These are phyloP conservation scores for Meriones psammophilus DNA, from an alignment of 2,797 vertebrate genomes.

Conservation along the genomic window DNA sequence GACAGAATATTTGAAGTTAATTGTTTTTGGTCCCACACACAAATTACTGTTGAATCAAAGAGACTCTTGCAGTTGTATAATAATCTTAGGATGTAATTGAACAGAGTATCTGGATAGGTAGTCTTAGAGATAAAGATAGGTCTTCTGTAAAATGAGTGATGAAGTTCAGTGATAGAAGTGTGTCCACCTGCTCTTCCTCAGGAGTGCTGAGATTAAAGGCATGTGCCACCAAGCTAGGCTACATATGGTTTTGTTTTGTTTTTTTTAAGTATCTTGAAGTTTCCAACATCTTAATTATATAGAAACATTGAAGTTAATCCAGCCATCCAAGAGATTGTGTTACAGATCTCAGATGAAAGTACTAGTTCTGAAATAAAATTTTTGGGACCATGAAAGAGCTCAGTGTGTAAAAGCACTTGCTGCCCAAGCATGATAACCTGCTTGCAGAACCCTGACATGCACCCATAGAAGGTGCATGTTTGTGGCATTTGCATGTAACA, in stretches of 20 bases:
- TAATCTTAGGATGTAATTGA: background rate
- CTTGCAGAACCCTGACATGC: no score
- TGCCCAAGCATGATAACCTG: background rate
- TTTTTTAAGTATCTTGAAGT: conserved; percentile 25
- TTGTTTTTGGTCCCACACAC: background rate
- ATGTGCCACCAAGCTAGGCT: background rate
- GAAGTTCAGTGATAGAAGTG: background rate
- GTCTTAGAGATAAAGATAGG: background rate
- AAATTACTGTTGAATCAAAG: background rate
- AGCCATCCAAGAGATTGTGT: background rate
- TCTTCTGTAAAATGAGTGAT: conserved; percentile 44
- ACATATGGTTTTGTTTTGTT: background rate
- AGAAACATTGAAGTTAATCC: background rate
- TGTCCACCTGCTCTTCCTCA: background rate
- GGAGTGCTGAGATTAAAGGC: background rate
- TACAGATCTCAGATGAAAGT: conserved; percentile 43
- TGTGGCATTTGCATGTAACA: background rate
- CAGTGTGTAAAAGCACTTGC: background rate
- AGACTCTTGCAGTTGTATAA: conserved; percentile 25
- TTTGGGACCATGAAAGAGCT: background rate
- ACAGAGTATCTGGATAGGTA: background rate
- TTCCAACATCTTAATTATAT: conserved; percentile 14
- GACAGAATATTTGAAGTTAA: background rate
- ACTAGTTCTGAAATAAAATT: background rate
- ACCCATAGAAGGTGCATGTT: background rate